Evolutionary conservation across 35 echinoderm and acorn worm species (phyloP).

Genomic region (Diadema setosum): DNA sequence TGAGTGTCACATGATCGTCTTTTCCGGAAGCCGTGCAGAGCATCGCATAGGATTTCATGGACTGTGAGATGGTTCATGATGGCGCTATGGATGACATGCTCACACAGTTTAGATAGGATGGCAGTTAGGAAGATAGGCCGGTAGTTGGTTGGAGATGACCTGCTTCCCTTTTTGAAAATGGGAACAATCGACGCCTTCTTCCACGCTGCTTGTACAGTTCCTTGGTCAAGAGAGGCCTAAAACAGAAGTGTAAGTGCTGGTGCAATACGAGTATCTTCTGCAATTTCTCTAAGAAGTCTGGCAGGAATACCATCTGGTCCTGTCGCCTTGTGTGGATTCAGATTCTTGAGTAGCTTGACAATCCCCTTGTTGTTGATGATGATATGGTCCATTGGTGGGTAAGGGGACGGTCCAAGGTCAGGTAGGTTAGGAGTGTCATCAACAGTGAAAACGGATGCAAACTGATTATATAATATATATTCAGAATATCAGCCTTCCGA

Average conservation of each 20-base stretch:
- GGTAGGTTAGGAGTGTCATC: background rate
- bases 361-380: background rate
- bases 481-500: constrained; percentile 5
- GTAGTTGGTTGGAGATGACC: background rate
- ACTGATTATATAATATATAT: no score
- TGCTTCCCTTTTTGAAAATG: background rate
- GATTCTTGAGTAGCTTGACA: background rate
- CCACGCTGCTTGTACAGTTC: no score
- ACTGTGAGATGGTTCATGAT: background rate
- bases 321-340: background rate
- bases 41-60: background rate
- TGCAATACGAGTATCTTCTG: background rate
- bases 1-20: background rate
- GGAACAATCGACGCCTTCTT: no score
- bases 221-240: background rate
- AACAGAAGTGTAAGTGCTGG: background rate
- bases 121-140: background rate
- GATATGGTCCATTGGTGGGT: background rate
- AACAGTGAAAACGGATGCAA: background rate
- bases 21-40: background rate
- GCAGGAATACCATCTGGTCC: background rate
- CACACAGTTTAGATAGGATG: background rate
- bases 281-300: background rate
- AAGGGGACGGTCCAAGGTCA: background rate
- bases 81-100: background rate